Conservation (phyloP, 2,888 invertebrate species). For the Orthosia gracilis region DNA sequence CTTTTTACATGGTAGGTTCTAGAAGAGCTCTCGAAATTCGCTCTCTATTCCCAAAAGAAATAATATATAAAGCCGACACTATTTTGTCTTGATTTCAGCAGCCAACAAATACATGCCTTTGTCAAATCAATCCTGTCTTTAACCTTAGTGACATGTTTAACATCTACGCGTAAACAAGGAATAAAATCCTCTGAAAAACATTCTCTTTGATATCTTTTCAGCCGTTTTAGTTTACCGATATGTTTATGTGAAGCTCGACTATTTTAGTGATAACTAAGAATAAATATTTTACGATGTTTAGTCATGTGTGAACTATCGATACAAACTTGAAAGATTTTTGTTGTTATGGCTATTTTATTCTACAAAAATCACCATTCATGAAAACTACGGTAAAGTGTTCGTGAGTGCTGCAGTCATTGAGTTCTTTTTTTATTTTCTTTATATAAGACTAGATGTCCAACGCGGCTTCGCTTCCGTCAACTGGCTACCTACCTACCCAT, state of each 20-base stretch:
- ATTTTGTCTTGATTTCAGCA: constrained; percentile 54
- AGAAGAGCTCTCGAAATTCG: background rate
- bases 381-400: background rate
- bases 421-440: too few species aligned
- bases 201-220: constrained; percentile 34
- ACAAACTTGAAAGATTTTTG: background rate
- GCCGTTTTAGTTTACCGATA: constrained; percentile 13
- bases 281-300: background rate
- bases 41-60: constrained; percentile 42
- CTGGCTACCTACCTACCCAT: too few species aligned
- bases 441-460: too few species aligned
- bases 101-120: constrained; percentile 58
- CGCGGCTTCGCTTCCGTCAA: too few species aligned
- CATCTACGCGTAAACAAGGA: constrained; percentile 24
- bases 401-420: background rate
- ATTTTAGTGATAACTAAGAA: background rate
- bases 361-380: background rate
- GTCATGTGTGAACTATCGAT: constrained; percentile 2
- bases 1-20: too few species aligned
- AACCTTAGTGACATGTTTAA: constrained; percentile 47
- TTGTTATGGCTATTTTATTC: background rate
- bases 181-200: constrained; percentile 24
- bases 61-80: constrained; percentile 42
- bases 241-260: constrained; percentile 24
- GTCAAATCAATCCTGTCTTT: constrained; percentile 55